Evolutionary conservation across 1,140 invertebrate genomes (phyloP).

Genomic region (Drosophila mojavensis): DNA sequence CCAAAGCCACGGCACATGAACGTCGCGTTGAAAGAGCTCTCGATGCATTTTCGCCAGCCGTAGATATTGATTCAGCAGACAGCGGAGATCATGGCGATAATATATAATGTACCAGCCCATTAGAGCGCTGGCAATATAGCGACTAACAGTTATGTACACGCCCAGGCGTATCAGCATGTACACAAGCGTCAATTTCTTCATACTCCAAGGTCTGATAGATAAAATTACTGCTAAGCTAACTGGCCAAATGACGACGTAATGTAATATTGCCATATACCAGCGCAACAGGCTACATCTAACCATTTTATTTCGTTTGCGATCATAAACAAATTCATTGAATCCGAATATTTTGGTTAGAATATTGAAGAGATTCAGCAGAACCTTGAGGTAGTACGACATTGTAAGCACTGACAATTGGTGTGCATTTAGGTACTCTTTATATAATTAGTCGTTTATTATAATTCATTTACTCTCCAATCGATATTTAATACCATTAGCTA

Average conservation of each 20-base stretch:
- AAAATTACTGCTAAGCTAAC: background rate
- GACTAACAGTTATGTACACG: background rate
- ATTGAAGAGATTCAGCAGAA: background rate
- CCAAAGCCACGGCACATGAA: background rate
- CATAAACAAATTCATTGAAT: background rate
- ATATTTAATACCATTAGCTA: background rate
- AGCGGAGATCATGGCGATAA: background rate
- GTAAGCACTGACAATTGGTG: background rate
- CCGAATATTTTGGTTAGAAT: conserved; percentile 1
- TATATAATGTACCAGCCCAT: background rate
- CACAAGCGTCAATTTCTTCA: background rate
- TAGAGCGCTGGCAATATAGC: background rate
- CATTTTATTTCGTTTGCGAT: background rate
- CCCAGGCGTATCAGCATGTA: background rate
- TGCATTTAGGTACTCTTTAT: too few relatives aligned
- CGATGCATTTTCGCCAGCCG: background rate
- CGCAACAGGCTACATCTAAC: background rate
- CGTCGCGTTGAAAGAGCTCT: background rate
- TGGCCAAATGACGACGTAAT: background rate
- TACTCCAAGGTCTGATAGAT: background rate
- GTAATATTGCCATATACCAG: background rate
- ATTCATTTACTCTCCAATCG: background rate
- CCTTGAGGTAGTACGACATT: background rate
- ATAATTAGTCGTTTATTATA: too few relatives aligned
- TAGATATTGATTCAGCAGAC: background rate